A percentile compares a stretch with the other conserved stretches of the same genome.
Conservation (phyloP, 2,113 vertebrate genomes). For the Pseudorectes ferrugineus region DNA sequence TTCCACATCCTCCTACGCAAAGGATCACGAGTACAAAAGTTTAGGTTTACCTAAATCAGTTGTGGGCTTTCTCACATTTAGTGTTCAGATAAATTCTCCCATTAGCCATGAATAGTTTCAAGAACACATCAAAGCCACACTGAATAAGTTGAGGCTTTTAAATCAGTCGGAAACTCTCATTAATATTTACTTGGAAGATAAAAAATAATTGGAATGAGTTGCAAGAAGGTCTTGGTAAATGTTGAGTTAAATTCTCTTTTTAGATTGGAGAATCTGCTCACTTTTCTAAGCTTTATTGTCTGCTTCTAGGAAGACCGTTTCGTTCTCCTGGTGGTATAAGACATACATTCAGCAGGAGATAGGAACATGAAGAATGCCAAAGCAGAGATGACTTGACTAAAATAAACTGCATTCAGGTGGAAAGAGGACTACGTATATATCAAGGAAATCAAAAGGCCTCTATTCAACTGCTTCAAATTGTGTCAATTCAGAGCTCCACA, state of each 20-base stretch:
- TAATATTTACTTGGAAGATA: not conserved
- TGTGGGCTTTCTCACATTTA: not conserved
- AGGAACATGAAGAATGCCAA: not conserved
- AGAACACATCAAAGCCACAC: not conserved
- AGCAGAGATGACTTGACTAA: not conserved
- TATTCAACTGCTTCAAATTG: not conserved
- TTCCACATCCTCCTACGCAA: slow-evolving; percentile 26
- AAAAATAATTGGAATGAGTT: not conserved
- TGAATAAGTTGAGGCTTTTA: not conserved
- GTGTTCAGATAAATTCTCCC: not conserved
- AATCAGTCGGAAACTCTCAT: not conserved
- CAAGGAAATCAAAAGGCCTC: not conserved
- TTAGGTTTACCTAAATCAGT: not conserved
- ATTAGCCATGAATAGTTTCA: not conserved
- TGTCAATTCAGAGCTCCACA: not conserved
- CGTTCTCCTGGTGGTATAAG: not conserved
- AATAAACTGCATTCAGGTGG: not conserved
- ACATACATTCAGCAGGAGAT: not conserved
- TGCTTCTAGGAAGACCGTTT: not conserved
- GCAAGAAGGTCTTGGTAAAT: not conserved
- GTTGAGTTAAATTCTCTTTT: not conserved
- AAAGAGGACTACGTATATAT: not conserved
- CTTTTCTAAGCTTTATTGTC: not conserved
- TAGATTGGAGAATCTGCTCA: not conserved
- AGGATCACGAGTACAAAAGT: not conserved